Evolutionary conservation across 2,888 invertebrate species (phyloP), one percentile per base, ranked within the genome.

Genomic region (Cataglyphis albicans): DNA sequence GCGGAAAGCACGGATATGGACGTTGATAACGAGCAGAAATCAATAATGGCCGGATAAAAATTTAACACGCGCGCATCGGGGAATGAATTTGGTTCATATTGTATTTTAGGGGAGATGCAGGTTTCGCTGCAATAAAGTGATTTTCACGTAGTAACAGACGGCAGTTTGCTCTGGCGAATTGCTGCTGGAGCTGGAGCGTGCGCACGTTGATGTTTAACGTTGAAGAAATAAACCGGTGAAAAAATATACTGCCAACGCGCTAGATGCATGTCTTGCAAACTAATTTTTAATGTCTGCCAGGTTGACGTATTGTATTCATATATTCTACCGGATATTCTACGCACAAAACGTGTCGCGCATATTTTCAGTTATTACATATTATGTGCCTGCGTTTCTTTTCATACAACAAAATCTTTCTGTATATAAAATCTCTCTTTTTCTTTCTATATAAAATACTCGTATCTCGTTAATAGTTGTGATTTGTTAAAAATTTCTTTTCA

Each of bases 81-180:
- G 32, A 32, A 78, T 35, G 59, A 70, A 78, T 78, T 70, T 21
- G 21, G 12, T 41, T 10, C n/a, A 52, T n/a, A 67, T 48, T 29
- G 48, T 48, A 52, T n/a, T 5, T 68, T 41, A 41, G 7, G 15
- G 41, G 41, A 44, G 70, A 76, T 76, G 57, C 76, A 57, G 72
- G 72, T 80, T 59, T 61, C 35, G 78, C 72, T 72, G 59, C 78
- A 44, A 80, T 80, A 59, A 80, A 72, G 72, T 80, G 21, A 72
- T 44, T 59, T 29, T 18, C 44, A 32, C 59, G 32, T 59, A 70
- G 70, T 78, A 57, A 68, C 68, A 68, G 76, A 76, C 41, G 76
- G 57, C 57, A 10, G 78, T 38, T 76, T 38, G 35, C 29, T 55
- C 76, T 55, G 7, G 55, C 57, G 78, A 57, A 57, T 38, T 72